Percentiles rank a stretch among this genome's conserved stretches.
Conservation (phyloP, 2,113 vertebrate genomes). For the Ciconia boyciana region DNA sequence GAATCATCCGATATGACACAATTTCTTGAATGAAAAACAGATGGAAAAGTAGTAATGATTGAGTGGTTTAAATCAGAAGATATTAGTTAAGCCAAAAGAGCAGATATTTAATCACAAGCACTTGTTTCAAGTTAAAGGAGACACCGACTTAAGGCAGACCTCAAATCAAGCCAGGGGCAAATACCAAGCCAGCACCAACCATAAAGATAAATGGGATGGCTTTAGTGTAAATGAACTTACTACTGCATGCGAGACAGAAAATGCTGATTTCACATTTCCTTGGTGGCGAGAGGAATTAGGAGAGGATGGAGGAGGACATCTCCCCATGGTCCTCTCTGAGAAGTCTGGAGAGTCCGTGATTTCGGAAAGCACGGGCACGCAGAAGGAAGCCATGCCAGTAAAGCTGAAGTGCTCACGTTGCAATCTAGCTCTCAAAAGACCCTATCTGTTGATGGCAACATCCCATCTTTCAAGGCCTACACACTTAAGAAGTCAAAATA, state of each 20-base stretch:
- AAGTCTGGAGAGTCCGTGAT: too few relatives aligned
- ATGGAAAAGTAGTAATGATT: conserved; percentile 18
- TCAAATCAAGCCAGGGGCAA: background rate
- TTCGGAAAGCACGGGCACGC: background rate
- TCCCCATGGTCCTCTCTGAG: background rate
- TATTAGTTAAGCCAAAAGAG: background rate
- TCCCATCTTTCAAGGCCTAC: background rate
- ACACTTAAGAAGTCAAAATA: background rate
- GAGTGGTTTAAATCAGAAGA: conserved; percentile 25
- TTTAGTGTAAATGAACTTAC: background rate
- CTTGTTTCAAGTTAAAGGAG: background rate
- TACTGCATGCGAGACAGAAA: background rate
- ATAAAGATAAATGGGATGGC: accelerated
- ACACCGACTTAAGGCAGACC: background rate
- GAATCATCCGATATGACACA: conserved; percentile 45
- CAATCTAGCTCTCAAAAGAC: background rate
- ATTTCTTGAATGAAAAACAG: conserved; percentile 50
- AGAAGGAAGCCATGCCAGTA: background rate
- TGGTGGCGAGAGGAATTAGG: background rate
- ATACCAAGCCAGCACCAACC: background rate
- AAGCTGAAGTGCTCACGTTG: background rate
- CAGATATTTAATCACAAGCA: background rate
- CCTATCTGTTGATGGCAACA: background rate
- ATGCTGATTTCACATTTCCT: background rate
- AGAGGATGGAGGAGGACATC: background rate